Base-by-base conservation (phyloP, 1,140 invertebrate species). In the Lordiphosa collinella region DNA sequence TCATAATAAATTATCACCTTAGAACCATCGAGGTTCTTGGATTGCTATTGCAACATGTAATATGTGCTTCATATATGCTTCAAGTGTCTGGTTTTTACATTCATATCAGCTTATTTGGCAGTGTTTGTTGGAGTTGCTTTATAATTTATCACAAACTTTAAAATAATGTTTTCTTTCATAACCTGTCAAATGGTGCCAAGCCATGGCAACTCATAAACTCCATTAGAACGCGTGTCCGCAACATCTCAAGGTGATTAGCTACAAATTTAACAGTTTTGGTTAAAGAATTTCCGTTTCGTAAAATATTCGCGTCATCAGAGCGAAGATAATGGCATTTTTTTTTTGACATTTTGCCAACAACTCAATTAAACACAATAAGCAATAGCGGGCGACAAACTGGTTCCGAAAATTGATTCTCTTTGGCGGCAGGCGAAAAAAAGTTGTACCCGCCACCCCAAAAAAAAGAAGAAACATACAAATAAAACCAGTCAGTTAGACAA, bases 231-330 rank as follows among this genome's bases (percentile, higher is more conserved):
- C 38, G 32, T 46, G 35, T 41, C 43, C 38, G 16, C 25, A 44
- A 43, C 12, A 32, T 11, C 53, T 67, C 67, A 59, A 63, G 57
- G 54, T 22, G 55, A 65, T 47, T 55, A 38, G 13, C 34, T 57
- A 34, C 14, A 53, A 44, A 25, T 34, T 44, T 31, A 44, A 44
- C 29, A 22, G 29, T 44, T 44, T 44, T 34, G 18, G 32, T 32
- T 16, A 11, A 50, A 54, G 61, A 71, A 76, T 80, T 76, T 80
- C 66, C 76, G 71, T 62, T 70, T 62, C 43, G 32, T 22, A 29
- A 11, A 10, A 29, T 22, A 38, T 47, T 16, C 60, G 32, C 64
- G 53, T 63, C 53, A 53, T 46, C 31, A 22, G 11, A 36, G 12
- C 36, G 6, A 9, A 53, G 35, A 62, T 13, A 2, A 38, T 9